These are phyloP conservation scores for Steinernema hermaphroditum DNA, from an alignment of 2,888 invertebrate genomes.

Conservation along the genomic window DNA sequence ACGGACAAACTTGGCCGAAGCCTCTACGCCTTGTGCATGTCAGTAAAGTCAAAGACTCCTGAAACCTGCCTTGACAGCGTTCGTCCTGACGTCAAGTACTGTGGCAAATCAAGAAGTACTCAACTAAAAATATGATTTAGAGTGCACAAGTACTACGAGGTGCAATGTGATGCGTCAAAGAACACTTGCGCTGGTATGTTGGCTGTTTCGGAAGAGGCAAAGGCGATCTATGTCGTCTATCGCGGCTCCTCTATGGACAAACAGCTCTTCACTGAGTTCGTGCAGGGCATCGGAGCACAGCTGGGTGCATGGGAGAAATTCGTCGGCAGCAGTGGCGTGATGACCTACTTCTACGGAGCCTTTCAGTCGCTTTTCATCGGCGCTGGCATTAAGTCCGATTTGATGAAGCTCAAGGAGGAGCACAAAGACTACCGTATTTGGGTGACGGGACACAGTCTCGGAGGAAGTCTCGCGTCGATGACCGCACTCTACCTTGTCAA, in stretches of 20 bases:
- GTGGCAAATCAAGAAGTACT: background rate
- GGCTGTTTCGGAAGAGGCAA: constrained; percentile 60
- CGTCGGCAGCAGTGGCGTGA: constrained; percentile 62
- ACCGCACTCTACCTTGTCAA: constrained; percentile 63
- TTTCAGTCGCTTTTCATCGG: constrained; percentile 60
- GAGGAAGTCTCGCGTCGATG: constrained; percentile 65
- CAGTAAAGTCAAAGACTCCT: constrained; percentile 56
- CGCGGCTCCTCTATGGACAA: constrained; percentile 61
- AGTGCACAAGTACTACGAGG: constrained; percentile 55
- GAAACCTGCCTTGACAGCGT: constrained; percentile 57
- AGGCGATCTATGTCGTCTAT: constrained; percentile 56
- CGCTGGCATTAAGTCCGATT: constrained; percentile 61
- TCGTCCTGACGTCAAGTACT: constrained; percentile 62
- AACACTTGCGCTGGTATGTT: constrained; percentile 61
- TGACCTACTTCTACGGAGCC: constrained; percentile 64
- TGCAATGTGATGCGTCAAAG: constrained; percentile 57
- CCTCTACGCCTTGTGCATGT: constrained; percentile 58
- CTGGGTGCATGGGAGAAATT: constrained; percentile 66
- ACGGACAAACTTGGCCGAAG: constrained; percentile 64
- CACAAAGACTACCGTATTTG: constrained; percentile 62
- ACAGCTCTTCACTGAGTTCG: constrained; percentile 62
- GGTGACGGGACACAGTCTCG: constrained; percentile 65
- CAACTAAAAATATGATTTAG: constrained; percentile 42
- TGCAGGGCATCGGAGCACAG: constrained; percentile 63
- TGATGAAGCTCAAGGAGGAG: constrained; percentile 59